These are phyloP conservation scores for Lysiphlebus fabarum DNA, from an alignment of 1,140 invertebrate species.

Conservation along the genomic window DNA sequence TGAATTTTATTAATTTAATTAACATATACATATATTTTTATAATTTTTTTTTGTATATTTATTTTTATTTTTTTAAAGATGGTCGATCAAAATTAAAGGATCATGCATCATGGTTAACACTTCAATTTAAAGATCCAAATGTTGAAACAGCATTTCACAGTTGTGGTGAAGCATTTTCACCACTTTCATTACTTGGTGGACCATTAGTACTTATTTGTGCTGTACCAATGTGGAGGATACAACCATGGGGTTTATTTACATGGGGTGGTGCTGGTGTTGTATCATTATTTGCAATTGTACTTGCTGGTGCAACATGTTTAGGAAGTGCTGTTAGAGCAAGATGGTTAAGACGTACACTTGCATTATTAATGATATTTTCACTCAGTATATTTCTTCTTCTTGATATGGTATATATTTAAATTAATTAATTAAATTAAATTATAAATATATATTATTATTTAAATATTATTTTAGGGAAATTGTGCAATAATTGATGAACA, in stretches of 20 bases:
- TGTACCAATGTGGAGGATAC: slow-evolving; percentile 55
- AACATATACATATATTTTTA: too few species aligned
- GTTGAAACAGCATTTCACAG: slow-evolving; percentile 66
- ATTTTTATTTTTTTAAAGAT: slow-evolving; percentile 28
- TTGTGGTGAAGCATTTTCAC: slow-evolving; percentile 65
- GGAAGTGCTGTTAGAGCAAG: slow-evolving; percentile 48
- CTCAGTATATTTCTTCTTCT: slow-evolving; percentile 47
- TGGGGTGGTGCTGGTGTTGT: slow-evolving; percentile 50
- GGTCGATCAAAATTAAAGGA: slow-evolving; percentile 60
- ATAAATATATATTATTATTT: background rate
- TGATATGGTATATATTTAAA: slow-evolving; percentile 41
- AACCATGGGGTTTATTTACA: slow-evolving; percentile 51
- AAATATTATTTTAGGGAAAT: slow-evolving; percentile 38
- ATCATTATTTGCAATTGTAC: slow-evolving; percentile 43
- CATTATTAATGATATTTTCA: slow-evolving; percentile 50
- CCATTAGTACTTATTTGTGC: slow-evolving; percentile 62
- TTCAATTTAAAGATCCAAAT: slow-evolving; percentile 64
- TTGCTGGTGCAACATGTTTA: slow-evolving; percentile 49
- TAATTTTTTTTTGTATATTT: background rate
- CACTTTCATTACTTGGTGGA: slow-evolving; percentile 63
- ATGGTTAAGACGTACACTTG: slow-evolving; percentile 49
- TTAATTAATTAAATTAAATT: background rate
- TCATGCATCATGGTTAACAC: slow-evolving; percentile 63
- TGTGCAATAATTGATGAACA: slow-evolving; percentile 48
- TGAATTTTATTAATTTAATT: too few species aligned